Percentiles rank a stretch among this genome's conserved stretches.
phyloP scores from a whole-genome alignment of 2,888 invertebrate species.

The Lochmaea capreae region DNA sequence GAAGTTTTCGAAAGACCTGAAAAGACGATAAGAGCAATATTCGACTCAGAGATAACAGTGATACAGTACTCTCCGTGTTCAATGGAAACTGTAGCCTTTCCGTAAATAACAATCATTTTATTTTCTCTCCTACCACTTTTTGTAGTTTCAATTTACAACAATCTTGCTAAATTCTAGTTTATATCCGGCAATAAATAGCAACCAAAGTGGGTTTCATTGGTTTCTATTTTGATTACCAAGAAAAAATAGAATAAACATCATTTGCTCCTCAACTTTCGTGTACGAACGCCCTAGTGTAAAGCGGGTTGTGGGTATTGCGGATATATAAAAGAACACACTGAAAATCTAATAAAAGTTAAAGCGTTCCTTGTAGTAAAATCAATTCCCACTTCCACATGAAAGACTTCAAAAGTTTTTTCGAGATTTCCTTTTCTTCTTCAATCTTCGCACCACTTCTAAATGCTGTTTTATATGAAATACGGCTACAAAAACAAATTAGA shows the following conservation, averaged over 20 bases:
- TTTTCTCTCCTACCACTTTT: too few species aligned
- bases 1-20: too few species aligned
- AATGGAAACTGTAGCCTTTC: too few species aligned
- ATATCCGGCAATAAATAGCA: background rate
- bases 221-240: background rate
- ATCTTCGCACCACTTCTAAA: slow-evolving; percentile 19
- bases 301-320: slow-evolving; percentile 31
- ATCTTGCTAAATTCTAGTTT: too few species aligned
- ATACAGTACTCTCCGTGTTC: too few species aligned
- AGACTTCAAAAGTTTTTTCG: slow-evolving; percentile 35
- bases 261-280: background rate
- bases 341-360: slow-evolving; percentile 39
- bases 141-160: too few species aligned
- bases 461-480: slow-evolving; percentile 13
- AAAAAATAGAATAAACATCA: background rate
- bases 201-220: background rate
- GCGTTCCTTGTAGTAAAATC: slow-evolving; percentile 39
- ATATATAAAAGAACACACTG: slow-evolving; percentile 35
- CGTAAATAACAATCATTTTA: too few species aligned
- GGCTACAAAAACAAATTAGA: slow-evolving; percentile 15
- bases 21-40: too few species aligned
- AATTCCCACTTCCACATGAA: slow-evolving; percentile 40
- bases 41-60: too few species aligned
- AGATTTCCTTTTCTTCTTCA: slow-evolving; percentile 36
- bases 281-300: slow-evolving; percentile 4